Evolutionary conservation across 1,140 invertebrate genomes (phyloP).

Genomic region (Gyrodactylus bullatarudis): DNA sequence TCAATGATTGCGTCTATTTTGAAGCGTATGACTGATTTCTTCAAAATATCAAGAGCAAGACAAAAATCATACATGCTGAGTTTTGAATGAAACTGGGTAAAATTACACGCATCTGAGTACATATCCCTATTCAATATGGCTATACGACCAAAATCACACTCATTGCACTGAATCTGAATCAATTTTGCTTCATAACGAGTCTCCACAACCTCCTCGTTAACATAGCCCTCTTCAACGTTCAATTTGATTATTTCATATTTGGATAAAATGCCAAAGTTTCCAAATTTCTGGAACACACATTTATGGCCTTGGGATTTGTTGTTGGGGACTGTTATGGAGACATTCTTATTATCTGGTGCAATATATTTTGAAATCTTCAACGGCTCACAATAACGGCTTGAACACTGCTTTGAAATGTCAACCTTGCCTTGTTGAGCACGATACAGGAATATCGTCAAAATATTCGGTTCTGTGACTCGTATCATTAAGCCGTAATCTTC

Average conservation of each 20-base stretch:
- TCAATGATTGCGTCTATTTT: neutral
- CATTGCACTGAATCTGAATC: neutral
- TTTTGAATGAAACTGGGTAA: neutral
- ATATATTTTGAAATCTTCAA: neutral
- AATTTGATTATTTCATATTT: neutral
- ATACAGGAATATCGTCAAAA: neutral
- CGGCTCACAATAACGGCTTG: neutral
- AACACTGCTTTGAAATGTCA: neutral
- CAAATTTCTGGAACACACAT: neutral
- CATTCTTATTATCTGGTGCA: neutral
- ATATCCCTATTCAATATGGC: neutral
- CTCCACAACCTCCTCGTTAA: neutral
- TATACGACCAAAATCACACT: neutral
- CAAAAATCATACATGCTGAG: neutral
- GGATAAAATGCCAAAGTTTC: neutral
- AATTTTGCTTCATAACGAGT: neutral
- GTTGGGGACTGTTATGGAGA: neutral
- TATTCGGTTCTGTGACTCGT: neutral
- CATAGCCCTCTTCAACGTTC: neutral
- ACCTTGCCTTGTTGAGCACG: neutral
- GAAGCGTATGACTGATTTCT: neutral
- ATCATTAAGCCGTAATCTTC: neutral
- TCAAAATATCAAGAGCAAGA: neutral
- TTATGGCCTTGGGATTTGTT: neutral
- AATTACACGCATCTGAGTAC: neutral